Conservation (phyloP, 2,888 invertebrate species). For the Cerastoderma edule region DNA sequence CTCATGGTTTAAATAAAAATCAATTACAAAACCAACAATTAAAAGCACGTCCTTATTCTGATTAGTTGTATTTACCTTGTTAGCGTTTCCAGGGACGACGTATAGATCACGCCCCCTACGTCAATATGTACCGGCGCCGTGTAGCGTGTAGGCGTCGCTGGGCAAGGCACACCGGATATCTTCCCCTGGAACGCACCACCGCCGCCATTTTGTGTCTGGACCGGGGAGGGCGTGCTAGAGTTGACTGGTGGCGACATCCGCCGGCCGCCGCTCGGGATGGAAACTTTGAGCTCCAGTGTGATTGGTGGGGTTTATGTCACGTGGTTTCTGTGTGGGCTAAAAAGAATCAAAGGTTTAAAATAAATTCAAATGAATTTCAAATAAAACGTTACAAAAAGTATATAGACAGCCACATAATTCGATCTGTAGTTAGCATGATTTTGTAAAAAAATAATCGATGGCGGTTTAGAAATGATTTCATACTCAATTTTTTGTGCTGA, state of each 20-base stretch:
- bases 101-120: slow-evolving; percentile 98
- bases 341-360: background rate
- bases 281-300: slow-evolving; percentile 60
- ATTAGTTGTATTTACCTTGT: slow-evolving; percentile 88
- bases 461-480: too few species aligned
- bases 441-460: too few species aligned
- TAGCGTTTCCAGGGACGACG: slow-evolving; percentile 96
- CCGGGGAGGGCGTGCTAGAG: slow-evolving; percentile 51
- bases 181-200: slow-evolving; percentile 86
- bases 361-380: background rate
- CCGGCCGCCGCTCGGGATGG: slow-evolving; percentile 42
- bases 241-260: slow-evolving; percentile 57
- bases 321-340: slow-evolving; percentile 18
- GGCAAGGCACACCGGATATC: slow-evolving; percentile 95
- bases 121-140: slow-evolving; percentile 99
- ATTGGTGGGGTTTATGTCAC: background rate
- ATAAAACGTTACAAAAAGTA: background rate
- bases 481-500: too few species aligned
- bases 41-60: background rate
- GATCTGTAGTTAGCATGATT: too few species aligned
- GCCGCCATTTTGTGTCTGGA: slow-evolving; percentile 83
- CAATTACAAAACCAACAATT: too few species aligned
- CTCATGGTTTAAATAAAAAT: too few species aligned
- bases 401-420: background rate
- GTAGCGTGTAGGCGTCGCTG: slow-evolving; percentile 95